phyloP scores from a whole-genome alignment of 2,113 vertebrate genomes.

The Chaetodon trifascialis region DNA sequence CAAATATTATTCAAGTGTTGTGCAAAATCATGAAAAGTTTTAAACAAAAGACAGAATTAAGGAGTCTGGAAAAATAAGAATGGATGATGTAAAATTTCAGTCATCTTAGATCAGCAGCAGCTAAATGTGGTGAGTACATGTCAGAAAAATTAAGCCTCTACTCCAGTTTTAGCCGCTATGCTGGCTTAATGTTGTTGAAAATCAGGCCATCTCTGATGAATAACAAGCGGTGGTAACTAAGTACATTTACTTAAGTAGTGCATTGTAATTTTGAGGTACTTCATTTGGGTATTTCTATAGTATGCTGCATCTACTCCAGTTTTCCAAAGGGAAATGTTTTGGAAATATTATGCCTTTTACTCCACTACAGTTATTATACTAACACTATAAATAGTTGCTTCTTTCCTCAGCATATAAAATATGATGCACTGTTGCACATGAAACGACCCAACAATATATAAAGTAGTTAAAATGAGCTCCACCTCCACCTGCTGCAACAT shows the following conservation, averaged over 20 bases:
- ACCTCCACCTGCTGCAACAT: neutral
- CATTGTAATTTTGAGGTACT: neutral
- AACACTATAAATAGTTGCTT: neutral
- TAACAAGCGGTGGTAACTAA: neutral
- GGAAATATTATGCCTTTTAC: neutral
- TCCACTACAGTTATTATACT: neutral
- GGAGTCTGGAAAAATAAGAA: too few species aligned
- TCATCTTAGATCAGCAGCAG: neutral
- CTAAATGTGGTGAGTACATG: neutral
- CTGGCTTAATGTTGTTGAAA: neutral
- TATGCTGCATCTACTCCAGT: neutral
- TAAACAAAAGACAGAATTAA: neutral
- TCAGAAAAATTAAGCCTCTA: neutral
- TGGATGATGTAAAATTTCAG: neutral
- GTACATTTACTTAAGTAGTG: neutral
- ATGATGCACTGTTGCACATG: neutral
- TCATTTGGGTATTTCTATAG: neutral
- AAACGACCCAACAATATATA: neutral
- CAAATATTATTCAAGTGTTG: neutral
- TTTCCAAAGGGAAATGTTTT: neutral
- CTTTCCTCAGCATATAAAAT: neutral
- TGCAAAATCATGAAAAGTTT: neutral
- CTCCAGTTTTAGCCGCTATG: neutral
- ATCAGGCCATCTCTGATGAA: neutral
- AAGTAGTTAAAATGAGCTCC: neutral